These are phyloP conservation scores for Platycnemis pennipes DNA, from an alignment of 2,888 invertebrate genomes.

Conservation along the genomic window DNA sequence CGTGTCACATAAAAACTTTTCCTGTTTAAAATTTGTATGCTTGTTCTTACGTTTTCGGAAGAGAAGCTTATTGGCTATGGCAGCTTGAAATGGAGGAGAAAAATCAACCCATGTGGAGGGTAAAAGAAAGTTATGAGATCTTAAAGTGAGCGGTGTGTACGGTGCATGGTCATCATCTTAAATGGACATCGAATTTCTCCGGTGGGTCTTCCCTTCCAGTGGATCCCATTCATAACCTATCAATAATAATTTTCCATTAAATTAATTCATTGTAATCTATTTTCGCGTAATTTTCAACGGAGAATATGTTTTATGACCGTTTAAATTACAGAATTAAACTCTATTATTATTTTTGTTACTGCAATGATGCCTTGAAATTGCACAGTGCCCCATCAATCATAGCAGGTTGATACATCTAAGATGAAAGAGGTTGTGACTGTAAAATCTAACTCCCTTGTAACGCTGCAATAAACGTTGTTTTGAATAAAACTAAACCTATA, in stretches of 20 bases:
- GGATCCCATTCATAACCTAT: neutral
- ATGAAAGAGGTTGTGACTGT: too few relatives aligned
- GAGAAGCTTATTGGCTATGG: neutral
- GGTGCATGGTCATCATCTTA: neutral
- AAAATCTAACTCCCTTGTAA: too few relatives aligned
- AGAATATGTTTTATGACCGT: too few relatives aligned
- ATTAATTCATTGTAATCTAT: neutral
- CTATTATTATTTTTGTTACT: too few relatives aligned
- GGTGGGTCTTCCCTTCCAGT: neutral
- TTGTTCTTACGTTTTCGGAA: neutral
- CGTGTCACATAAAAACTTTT: neutral
- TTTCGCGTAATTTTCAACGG: too few relatives aligned
- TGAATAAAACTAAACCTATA: too few relatives aligned
- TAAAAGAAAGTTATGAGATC: neutral
- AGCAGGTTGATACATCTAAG: too few relatives aligned
- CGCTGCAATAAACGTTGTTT: too few relatives aligned
- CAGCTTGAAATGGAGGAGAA: neutral
- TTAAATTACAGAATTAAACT: too few relatives aligned
- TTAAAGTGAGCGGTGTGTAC: neutral
- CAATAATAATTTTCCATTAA: neutral
- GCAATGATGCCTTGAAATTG: too few relatives aligned
- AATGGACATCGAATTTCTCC: neutral
- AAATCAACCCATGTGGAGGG: neutral
- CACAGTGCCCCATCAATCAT: too few relatives aligned
- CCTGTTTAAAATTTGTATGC: neutral